Conservation (phyloP, 2,797 vertebrate species). For the Podarcis lilfordi region DNA sequence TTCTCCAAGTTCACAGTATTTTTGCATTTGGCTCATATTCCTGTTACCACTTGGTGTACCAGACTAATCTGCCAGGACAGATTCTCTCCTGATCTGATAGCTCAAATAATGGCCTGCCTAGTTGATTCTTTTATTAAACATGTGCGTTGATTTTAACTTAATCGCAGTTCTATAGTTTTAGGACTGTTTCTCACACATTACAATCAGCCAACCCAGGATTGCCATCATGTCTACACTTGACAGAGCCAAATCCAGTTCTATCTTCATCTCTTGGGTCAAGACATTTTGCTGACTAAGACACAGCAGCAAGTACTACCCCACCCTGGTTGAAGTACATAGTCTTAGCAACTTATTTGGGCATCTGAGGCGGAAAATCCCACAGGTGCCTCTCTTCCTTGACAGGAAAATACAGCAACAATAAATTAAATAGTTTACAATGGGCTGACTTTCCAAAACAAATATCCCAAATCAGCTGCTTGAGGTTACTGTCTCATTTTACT, state of each 20-base stretch:
- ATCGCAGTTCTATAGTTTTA: not conserved
- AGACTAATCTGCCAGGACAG: not conserved
- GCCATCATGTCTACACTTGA: not conserved
- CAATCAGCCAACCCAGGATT: not conserved
- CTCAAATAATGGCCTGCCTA: not conserved
- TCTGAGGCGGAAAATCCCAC: not conserved
- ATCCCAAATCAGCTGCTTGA: not conserved
- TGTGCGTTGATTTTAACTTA: not conserved
- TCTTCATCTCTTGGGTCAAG: not conserved
- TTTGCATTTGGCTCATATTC: not conserved
- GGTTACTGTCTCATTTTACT: not conserved
- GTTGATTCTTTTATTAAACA: not conserved
- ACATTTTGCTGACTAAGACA: no score
- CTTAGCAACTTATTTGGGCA: not conserved
- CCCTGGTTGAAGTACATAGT: not conserved
- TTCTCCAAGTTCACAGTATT: slow-evolving; percentile 18
- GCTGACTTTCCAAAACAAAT: not conserved
- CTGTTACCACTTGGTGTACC: not conserved
- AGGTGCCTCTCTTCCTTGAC: not conserved
- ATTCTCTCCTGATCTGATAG: not conserved
- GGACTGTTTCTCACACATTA: not conserved
- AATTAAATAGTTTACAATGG: not conserved
- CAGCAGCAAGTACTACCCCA: no score
- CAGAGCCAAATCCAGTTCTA: not conserved
- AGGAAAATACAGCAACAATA: not conserved